Evolutionary conservation across 2,888 invertebrate genomes (phyloP), one percentile per base, ranked within the genome.

Genomic region (Hirtodrosophila duncani): DNA sequence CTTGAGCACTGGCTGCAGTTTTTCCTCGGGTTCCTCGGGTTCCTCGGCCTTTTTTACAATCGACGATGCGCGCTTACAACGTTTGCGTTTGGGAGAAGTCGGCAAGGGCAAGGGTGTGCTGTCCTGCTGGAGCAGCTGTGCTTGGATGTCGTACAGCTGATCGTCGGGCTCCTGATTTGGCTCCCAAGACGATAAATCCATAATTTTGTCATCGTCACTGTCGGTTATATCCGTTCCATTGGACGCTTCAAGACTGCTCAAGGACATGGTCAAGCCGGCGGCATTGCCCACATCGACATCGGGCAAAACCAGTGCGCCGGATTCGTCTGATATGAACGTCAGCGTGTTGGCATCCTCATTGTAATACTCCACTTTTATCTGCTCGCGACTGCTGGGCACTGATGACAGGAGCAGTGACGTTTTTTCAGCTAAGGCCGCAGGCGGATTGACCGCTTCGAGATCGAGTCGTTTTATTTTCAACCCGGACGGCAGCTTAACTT

Each of bases 401-500:
- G n/a, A n/a, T n/a, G n/a, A n/a, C n/a, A n/a, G n/a, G n/a, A n/a
- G n/a, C n/a, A n/a, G n/a, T n/a, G n/a, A n/a, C n/a, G n/a, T n/a
- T n/a, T n/a, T n/a, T n/a, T n/a, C n/a, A n/a, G n/a, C n/a, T n/a
- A n/a, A n/a, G n/a, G n/a, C n/a, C n/a, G 1, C 14, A 20, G 16
- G 27, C 8, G 20, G 27, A n/a, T n/a, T n/a, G n/a, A n/a, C 14
- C 11, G 44, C 27, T 29, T 58, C 61, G n/a, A 66, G 11, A n/a
- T 56, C 52, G 6, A 81, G 34, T 2, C 68, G 70, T 43, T 80
- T 81, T 0, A 84, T 79, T 34, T 78, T 75, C 6, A 84, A 42
- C 1, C 70, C 78, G 38, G 77, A 21, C 2, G 84, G 85, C 10
- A 82, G 46, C 23, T 81, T 82, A 0, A 82, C 58, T 13, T 72